Evolutionary conservation across 2,113 vertebrate species (phyloP), one percentile per base, ranked within the genome.

Genomic region (Sorex fumeus): DNA sequence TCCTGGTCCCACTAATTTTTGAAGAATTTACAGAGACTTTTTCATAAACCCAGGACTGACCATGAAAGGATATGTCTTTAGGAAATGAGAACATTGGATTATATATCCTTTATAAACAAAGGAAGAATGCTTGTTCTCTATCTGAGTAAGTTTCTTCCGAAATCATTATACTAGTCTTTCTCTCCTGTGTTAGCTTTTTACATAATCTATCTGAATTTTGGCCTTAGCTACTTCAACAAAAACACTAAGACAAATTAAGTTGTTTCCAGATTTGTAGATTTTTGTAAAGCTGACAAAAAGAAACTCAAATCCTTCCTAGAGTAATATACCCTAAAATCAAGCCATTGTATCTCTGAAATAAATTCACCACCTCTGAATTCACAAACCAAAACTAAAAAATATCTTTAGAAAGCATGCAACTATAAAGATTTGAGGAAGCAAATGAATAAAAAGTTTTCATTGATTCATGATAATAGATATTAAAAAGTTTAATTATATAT

Each of bases 231-330:
- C 16, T 34, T 67, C 30, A 76, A 84, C 36, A 67, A 15, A 25
- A 47, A 67, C 8, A 74, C 79, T 84, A 67, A 77, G 23, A 53
- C 82, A 82, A 88, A 67, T 78, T 84, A 92, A 87, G 57, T 45
- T 64, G 19, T 76, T 10, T 16, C 13, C 60, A 3, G 1, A 43
- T 67, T 88, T 28, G 30, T 84, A 28, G 28, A 45, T 88, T 72
- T 53, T 53, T 88, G 4, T 71, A 64, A 30, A 67, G 2, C 21
- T 81, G 6, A 32, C 6, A 70, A 12, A 82, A 90, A 91, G 18
- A 92, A 94, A 85, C 19, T 53, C 19, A 90, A 60, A 70, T 84
- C 81, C 0, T 76, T 87, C 6, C 47, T 88, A 32, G 25, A 76
- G n/a, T 30, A 28, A 47, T n/a, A 66, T 11, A 67, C 1, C 1